phyloP scores from a whole-genome alignment of 2,113 vertebrate species.

The Phrynosoma blainvillii region DNA sequence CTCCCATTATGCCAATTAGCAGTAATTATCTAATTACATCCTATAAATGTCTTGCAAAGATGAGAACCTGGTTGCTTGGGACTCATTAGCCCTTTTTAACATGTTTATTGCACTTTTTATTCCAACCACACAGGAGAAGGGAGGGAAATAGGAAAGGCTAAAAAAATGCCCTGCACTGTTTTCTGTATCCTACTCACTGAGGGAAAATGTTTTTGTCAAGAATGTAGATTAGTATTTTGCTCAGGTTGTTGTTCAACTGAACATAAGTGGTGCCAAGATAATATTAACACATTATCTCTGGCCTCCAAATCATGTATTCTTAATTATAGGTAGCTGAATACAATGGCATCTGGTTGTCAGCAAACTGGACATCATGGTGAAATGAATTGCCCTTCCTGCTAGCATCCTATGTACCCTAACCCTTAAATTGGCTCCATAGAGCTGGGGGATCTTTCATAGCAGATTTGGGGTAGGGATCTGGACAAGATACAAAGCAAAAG shows the following conservation, averaged over 20 bases:
- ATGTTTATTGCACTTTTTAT: slow-evolving; percentile 67
- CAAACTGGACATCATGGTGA: not conserved
- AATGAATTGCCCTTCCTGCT: not conserved
- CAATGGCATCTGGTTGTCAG: not conserved
- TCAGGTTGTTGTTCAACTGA: slow-evolving; percentile 18
- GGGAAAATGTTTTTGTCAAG: slow-evolving; percentile 44
- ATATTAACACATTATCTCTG: slow-evolving; percentile 38
- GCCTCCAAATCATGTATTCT: not conserved
- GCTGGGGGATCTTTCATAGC: not conserved
- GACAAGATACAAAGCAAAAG: not conserved
- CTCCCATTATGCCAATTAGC: slow-evolving; percentile 66
- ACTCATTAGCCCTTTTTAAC: slow-evolving; percentile 66
- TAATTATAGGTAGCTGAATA: not conserved
- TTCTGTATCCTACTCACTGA: slow-evolving; percentile 41
- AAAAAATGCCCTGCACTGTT: slow-evolving; percentile 45
- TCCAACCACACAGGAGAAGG: slow-evolving; percentile 50
- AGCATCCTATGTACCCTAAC: not conserved
- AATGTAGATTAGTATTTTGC: slow-evolving; percentile 25
- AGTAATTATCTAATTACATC: slow-evolving; percentile 69
- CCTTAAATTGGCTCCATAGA: not conserved
- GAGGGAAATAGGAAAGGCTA: slow-evolving; percentile 14
- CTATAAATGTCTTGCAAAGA: slow-evolving; percentile 65
- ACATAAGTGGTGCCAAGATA: slow-evolving; percentile 46
- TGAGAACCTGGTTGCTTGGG: slow-evolving; percentile 53
- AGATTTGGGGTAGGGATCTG: not conserved